Conservation (phyloP, 1,140 invertebrate species). For the Drosophila subobscura region DNA sequence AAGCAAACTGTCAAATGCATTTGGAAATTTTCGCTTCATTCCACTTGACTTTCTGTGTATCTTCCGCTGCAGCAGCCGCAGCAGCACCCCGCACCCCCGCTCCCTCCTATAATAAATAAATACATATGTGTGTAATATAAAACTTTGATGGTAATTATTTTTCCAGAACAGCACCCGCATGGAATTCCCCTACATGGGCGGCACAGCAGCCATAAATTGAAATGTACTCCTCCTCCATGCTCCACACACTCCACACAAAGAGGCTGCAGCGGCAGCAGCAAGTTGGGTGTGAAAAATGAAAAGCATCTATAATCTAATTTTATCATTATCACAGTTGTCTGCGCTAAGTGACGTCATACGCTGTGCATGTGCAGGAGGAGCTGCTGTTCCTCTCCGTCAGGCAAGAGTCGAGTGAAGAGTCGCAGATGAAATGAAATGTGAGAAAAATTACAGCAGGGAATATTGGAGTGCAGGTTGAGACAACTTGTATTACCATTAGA, state of each 20-base stretch:
- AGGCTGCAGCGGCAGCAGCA: background rate
- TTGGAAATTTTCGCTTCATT: slow-evolving; percentile 69
- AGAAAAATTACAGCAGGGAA: slow-evolving; percentile 26
- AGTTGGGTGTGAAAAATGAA: slow-evolving; percentile 76
- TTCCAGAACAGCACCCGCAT: slow-evolving; percentile 72
- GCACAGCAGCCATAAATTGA: slow-evolving; percentile 64
- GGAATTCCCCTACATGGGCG: slow-evolving; percentile 65
- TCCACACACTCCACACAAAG: background rate
- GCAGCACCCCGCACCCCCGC: background rate
- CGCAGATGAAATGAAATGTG: slow-evolving; percentile 43
- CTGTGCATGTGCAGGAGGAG: slow-evolving; percentile 48
- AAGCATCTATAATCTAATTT: slow-evolving; percentile 82
- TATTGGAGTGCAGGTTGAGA: background rate
- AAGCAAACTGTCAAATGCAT: slow-evolving; percentile 77
- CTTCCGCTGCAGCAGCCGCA: slow-evolving; percentile 21
- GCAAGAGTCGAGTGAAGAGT: slow-evolving; percentile 16
- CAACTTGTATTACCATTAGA: background rate
- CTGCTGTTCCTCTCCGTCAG: too few species aligned
- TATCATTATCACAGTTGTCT: slow-evolving; percentile 81
- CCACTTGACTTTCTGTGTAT: slow-evolving; percentile 57
- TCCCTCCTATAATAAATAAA: slow-evolving; percentile 43
- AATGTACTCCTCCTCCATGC: slow-evolving; percentile 7
- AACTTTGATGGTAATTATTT: slow-evolving; percentile 79
- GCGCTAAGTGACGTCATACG: slow-evolving; percentile 77
- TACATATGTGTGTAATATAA: slow-evolving; percentile 62